Conservation (phyloP, 2,113 vertebrate genomes). For the Phyllostomus discolor region DNA sequence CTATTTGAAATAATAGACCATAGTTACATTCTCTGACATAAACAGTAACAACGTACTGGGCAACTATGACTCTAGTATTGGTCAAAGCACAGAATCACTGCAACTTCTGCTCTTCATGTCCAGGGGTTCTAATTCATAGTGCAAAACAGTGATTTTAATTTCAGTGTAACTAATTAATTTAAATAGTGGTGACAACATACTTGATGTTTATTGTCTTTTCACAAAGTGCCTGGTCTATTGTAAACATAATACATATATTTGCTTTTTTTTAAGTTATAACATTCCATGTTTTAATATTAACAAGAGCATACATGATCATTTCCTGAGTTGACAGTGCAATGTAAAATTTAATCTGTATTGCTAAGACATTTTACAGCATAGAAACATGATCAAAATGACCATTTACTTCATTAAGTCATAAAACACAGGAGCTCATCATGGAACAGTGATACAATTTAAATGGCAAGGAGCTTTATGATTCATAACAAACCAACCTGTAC, state of each 20-base stretch:
- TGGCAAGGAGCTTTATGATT: constrained; percentile 45
- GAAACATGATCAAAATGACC: constrained; percentile 71
- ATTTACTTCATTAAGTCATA: constrained; percentile 66
- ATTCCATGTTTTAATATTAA: constrained; percentile 64
- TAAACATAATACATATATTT: neutral
- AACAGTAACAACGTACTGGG: constrained; percentile 20
- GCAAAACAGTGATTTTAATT: constrained; percentile 41
- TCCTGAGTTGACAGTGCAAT: constrained; percentile 83
- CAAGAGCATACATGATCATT: constrained; percentile 58
- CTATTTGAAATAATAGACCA: neutral
- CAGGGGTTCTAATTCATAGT: constrained; percentile 16
- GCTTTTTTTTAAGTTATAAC: constrained; percentile 71
- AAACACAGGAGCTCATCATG: constrained; percentile 63
- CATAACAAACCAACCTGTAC: constrained; percentile 41
- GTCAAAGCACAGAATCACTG: neutral
- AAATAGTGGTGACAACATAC: neutral
- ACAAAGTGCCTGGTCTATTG: neutral
- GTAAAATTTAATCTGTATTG: constrained; percentile 78
- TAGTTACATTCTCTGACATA: neutral
- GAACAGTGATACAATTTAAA: constrained; percentile 54
- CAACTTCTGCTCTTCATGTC: neutral
- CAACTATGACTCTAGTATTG: neutral
- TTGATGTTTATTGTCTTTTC: neutral
- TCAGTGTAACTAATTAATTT: constrained; percentile 41
- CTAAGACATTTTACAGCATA: constrained; percentile 77